Base-by-base conservation (phyloP, 2,888 invertebrate species). In the Xestobium rufovillosum region DNA sequence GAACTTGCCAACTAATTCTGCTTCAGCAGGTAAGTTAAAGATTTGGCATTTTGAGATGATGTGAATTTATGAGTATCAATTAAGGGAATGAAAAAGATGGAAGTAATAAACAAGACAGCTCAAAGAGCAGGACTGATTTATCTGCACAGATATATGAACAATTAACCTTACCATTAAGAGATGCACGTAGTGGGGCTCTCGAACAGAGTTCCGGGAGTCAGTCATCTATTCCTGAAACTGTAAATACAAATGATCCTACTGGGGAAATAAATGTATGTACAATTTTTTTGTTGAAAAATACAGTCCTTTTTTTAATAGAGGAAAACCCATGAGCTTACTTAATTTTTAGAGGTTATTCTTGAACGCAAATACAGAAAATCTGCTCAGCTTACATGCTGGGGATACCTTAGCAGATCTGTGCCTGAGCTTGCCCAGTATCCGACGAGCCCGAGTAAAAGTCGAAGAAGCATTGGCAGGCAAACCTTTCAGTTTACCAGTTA, bases 331-430 rank as follows among this genome's bases (percentile, higher is more conserved):
- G 6, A 19, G n/a, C 6, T 19, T 19, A 19, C n/a, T 19, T 19
- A 8, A 19, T 49, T 65, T 66, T 25, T 61, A 88, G 87, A 80
- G 80, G 59, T 75, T 86, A 63, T 80, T 92, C 54, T 70, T 82
- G 38, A 74, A 80, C 39, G 83, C 83, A 34, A 91, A 91, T 60
- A 73, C 82, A 2, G 77, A 80, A 19, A 77, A 78, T 49, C 71
- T 95, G 35, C 84, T 88, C 68, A 78, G 81, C 48, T 70, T 90
- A 42, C 77, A 86, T 50, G 92, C 88, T 1, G 88, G 88, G 15
- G 80, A 86, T 50, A 78, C 80, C 8, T 67, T 94, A 37, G 70
- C 91, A 26, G 83, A 87, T 52, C 79, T 90, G 47, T 92, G 92
- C 59, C 71, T 83, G 2, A 78, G 78, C 42, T 71, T 92, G 55